Evolutionary conservation across 64 coral and sea anemone species (phyloP).

Genomic region (Montipora capricornis): DNA sequence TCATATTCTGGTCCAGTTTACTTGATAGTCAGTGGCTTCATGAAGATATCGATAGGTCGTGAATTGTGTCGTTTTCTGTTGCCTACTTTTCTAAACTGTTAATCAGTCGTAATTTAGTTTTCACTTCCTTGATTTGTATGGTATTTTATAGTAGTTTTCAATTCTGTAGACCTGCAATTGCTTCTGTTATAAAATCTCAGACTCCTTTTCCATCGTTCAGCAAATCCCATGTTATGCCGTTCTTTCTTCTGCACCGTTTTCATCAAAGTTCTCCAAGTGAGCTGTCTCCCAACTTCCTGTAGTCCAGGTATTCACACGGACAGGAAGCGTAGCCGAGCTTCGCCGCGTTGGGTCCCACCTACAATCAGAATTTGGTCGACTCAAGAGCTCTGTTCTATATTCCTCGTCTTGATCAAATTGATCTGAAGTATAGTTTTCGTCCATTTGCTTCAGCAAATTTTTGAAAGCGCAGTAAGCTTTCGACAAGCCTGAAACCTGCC

Average conservation of each 20-base stretch:
- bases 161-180: background rate
- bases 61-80: no score
- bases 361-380: constrained; percentile 17
- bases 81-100: no score
- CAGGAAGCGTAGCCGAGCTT: background rate
- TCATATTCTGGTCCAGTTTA: no score
- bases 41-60: no score
- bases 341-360: constrained; percentile 1
- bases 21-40: no score
- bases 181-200: background rate
- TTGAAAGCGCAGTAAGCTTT: constrained; percentile 9
- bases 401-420: background rate
- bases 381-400: background rate
- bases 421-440: background rate
- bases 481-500: constrained; percentile 12
- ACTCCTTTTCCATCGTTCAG: no score
- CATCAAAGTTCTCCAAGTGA: constrained; percentile 1
- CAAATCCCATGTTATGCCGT: background rate
- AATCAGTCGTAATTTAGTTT: no score
- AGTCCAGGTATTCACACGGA: constrained; percentile 39
- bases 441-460: constrained; percentile 54
- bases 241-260: background rate
- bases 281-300: background rate
- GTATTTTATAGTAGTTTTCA: no score
- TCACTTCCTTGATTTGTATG: no score